Evolutionary conservation across 2,113 vertebrate genomes (phyloP).

Genomic region (Coracopsis vasa): DNA sequence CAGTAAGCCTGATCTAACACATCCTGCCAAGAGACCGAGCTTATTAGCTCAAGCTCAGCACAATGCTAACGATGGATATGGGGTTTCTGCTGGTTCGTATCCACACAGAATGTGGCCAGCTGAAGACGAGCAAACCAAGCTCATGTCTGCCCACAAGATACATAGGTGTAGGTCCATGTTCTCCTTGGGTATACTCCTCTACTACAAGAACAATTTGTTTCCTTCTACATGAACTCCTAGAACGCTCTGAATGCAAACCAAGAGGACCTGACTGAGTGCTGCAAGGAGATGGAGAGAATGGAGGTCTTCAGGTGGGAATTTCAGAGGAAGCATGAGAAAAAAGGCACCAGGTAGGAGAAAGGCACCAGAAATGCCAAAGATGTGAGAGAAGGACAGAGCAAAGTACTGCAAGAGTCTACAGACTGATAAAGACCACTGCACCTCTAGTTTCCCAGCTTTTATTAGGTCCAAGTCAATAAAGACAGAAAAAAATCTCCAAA

Average conservation of each 20-base stretch:
- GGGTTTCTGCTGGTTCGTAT: conserved; percentile 36
- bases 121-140: not conserved
- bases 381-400: not conserved
- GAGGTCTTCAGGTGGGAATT: not conserved
- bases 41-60: conserved; percentile 34
- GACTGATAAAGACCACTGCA: not conserved
- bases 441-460: not conserved
- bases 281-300: not conserved
- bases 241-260: not conserved
- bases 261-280: not conserved
- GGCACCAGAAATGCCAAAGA: not conserved
- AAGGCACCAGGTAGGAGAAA: not conserved
- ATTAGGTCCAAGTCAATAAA: not conserved
- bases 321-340: not conserved
- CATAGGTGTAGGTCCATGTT: not conserved
- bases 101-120: not conserved
- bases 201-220: not conserved
- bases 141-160: not conserved
- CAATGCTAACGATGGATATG: not conserved
- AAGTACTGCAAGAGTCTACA: not conserved
- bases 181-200: not conserved
- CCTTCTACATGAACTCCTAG: not conserved
- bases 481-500: fast-evolving
- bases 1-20: conserved; percentile 62
- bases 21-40: conserved; percentile 50